A percentile compares a stretch with the other conserved stretches of the same genome.
Conservation (phyloP, 2,797 vertebrate species). For the Orientallactaga sibirica region DNA sequence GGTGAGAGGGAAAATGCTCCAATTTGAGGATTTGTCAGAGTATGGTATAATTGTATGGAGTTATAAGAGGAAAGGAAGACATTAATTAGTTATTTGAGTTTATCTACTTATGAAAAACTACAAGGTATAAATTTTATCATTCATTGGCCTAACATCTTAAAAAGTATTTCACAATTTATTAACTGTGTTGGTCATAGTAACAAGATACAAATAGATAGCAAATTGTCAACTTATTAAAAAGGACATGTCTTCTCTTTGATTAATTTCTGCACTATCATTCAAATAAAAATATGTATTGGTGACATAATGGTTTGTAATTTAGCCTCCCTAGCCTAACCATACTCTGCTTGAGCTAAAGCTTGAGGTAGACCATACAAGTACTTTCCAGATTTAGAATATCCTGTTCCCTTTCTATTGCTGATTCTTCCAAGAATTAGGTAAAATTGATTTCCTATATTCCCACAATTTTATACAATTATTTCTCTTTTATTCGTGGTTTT, state of each 20-base stretch:
- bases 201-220: not conserved
- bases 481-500: not conserved
- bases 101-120: not conserved
- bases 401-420: not conserved
- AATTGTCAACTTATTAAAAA: constrained; percentile 32
- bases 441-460: not conserved
- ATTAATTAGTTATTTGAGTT: not conserved
- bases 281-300: not conserved
- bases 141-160: not conserved
- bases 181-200: not conserved
- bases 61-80: not conserved
- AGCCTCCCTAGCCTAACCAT: not conserved
- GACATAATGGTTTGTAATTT: not conserved
- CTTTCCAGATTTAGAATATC: not conserved
- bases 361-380: not conserved
- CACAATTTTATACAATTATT: constrained; percentile 12
- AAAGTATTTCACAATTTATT: constrained; percentile 26
- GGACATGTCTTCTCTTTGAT: not conserved
- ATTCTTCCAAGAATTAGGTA: not conserved
- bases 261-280: not conserved
- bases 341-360: not conserved
- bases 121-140: not conserved
- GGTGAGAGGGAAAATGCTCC: not conserved
- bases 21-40: not conserved
- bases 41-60: not conserved